Conservation (phyloP, 2,888 invertebrate genomes). For the Ornithoptera alexandrae region DNA sequence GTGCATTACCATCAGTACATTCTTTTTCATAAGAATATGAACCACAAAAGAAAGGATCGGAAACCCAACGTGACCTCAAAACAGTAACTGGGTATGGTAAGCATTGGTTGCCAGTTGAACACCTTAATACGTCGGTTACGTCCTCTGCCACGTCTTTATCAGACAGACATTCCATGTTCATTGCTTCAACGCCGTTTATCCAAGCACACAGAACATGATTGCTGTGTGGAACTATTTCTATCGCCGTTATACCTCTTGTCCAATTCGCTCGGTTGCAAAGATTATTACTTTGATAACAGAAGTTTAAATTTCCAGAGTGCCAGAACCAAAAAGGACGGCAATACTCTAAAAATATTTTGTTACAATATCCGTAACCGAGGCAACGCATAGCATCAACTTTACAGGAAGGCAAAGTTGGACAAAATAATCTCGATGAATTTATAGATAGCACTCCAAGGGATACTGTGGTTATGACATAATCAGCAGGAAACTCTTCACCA, state of each 20-base stretch:
- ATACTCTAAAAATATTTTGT: constrained; percentile 89
- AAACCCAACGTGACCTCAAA: constrained; percentile 85
- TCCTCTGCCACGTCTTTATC: constrained; percentile 84
- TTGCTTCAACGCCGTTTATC: constrained; percentile 84
- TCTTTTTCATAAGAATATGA: constrained; percentile 82
- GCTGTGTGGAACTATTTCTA: constrained; percentile 85
- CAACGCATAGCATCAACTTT: constrained; percentile 85
- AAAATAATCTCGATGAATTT: constrained; percentile 83
- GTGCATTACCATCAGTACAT: constrained; percentile 52
- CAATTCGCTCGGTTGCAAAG: constrained; percentile 80
- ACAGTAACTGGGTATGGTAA: constrained; percentile 85
- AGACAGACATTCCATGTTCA: constrained; percentile 82
- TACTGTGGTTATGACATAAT: constrained; percentile 89
- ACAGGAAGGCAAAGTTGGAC: constrained; percentile 83
- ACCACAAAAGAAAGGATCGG: constrained; percentile 86
- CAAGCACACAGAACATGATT: constrained; percentile 85
- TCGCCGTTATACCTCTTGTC: constrained; percentile 85
- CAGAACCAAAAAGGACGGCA: constrained; percentile 86
- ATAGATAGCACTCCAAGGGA: constrained; percentile 87
- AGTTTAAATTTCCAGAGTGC: constrained; percentile 82
- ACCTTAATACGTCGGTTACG: constrained; percentile 81
- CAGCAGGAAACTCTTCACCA: constrained; percentile 85
- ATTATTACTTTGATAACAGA: constrained; percentile 81
- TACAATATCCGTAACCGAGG: constrained; percentile 86
- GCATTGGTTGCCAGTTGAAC: constrained; percentile 79